Base-by-base conservation (phyloP, 2,797 vertebrate genomes). In the Lemur catta region DNA sequence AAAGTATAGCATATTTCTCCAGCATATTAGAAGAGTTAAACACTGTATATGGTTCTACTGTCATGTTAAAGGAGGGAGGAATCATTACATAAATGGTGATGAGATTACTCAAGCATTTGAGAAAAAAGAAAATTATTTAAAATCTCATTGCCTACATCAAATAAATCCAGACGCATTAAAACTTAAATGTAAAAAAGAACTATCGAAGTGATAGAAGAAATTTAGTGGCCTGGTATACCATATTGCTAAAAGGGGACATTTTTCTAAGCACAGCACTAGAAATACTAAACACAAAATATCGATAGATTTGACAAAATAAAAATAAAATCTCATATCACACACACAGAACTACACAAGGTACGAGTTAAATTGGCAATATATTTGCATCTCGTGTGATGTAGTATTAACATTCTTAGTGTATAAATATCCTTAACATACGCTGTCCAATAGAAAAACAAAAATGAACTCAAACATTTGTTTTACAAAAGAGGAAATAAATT, bases 1-100 rank as follows among this genome's bases (percentile, higher is more conserved):
- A 55, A 55, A 55, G 55, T 55, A 55, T 9, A 24, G 52, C 20
- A 9, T 55, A 55, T 55, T 24, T 55, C 55, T 33, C n/a, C 3
- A 3, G 7, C 30, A 1, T 18, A 9, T 9, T 13, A 28, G n/a
- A 76, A 80, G 43, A 71, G 10, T 11, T n/a, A 15, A 35, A 22
- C 0, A 0, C 22, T 15, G 26, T 15, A 4, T 74, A 4, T 3
- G 7, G 15, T 24, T 88, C 13, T 30, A 57, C 22, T 9, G 35
- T 22, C 30, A 38, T 4, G 43, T 33, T 38, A 12, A 75, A 4
- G 5, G 5, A 52, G 52, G 38, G 43, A 43, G 15, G 18, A 50
- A 2, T 20, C 28, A 0, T 24, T 41, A 10, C 9, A 17, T 18
- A 84, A 46, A 55, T 20, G 74, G 28, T 22, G 41, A 59, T 4